These are phyloP conservation scores for Stichopus chloronotus DNA, from an alignment of 35 echinoderm and acorn worm genomes.

Conservation along the genomic window DNA sequence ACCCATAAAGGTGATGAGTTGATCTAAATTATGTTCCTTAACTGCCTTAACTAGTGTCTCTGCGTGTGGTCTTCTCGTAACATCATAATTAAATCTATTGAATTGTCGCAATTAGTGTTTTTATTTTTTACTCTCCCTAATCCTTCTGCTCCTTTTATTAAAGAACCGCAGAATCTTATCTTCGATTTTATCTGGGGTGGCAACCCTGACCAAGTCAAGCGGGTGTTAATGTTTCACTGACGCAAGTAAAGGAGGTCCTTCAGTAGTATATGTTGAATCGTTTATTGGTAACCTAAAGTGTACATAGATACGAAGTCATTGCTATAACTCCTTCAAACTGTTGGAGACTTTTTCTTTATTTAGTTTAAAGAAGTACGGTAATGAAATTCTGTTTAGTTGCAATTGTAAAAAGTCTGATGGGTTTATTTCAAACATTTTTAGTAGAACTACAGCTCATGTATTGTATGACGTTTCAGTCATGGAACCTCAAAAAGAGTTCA, in stretches of 20 bases:
- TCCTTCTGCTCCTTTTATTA: no score
- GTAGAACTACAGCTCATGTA: neutral
- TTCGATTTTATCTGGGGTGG: neutral
- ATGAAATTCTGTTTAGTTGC: neutral
- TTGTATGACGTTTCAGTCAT: neutral
- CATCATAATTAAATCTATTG: no score
- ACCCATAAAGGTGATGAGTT: no score
- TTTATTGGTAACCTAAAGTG: neutral
- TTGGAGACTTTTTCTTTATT: neutral
- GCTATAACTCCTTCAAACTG: neutral
- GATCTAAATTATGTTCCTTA: no score
- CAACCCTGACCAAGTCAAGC: neutral
- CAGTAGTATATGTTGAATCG: neutral
- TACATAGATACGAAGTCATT: neutral
- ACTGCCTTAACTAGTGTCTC: no score
- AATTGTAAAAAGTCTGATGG: constrained; percentile 9
- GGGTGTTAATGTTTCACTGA: neutral
- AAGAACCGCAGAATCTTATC: neutral
- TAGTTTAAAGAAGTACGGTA: neutral
- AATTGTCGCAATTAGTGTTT: no score
- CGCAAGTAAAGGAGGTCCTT: neutral
- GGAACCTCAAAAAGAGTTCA: neutral
- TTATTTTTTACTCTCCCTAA: no score
- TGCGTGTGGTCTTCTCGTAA: no score
- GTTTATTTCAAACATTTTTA: neutral